A percentile compares a stretch with the other conserved stretches of the same genome.
These are phyloP conservation scores for Intellagama lesueurii DNA, from an alignment of 2,797 vertebrate genomes.

Conservation along the genomic window DNA sequence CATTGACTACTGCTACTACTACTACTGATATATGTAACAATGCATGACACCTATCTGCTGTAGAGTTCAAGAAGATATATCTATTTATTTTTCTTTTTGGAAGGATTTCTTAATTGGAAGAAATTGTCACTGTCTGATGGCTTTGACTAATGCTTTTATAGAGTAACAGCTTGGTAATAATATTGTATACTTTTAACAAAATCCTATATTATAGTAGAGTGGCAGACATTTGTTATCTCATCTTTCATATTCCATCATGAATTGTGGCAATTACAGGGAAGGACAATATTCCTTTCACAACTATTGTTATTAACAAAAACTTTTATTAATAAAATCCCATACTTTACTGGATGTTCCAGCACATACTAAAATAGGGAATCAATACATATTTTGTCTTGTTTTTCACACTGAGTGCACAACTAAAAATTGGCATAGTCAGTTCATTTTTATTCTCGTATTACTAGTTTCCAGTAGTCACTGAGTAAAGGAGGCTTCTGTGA, in stretches of 20 bases:
- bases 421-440: conserved; percentile 74
- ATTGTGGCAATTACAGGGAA: conserved; percentile 79
- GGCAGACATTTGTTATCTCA: conserved; percentile 64
- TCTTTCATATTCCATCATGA: conserved; percentile 73
- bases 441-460: conserved; percentile 82
- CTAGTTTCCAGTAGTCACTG: conserved; percentile 71
- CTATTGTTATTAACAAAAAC: conserved; percentile 79
- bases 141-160: conserved; percentile 69
- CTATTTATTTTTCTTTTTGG: conserved; percentile 59
- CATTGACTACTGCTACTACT: background rate
- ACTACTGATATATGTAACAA: background rate
- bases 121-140: conserved; percentile 64
- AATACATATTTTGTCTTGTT: conserved; percentile 76
- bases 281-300: conserved; percentile 82
- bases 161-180: conserved; percentile 62
- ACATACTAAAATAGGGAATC: conserved; percentile 74
- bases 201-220: conserved; percentile 60
- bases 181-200: conserved; percentile 52
- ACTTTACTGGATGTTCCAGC: conserved; percentile 76
- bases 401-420: conserved; percentile 75
- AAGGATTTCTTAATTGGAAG: conserved; percentile 55
- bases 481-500: conserved; percentile 70
- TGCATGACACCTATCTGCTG: background rate
- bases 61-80: conserved; percentile 54
- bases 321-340: conserved; percentile 77